Evolutionary conservation across 2,888 invertebrate genomes (phyloP), one percentile per base, ranked within the genome.

Genomic region (Atherix ibis): DNA sequence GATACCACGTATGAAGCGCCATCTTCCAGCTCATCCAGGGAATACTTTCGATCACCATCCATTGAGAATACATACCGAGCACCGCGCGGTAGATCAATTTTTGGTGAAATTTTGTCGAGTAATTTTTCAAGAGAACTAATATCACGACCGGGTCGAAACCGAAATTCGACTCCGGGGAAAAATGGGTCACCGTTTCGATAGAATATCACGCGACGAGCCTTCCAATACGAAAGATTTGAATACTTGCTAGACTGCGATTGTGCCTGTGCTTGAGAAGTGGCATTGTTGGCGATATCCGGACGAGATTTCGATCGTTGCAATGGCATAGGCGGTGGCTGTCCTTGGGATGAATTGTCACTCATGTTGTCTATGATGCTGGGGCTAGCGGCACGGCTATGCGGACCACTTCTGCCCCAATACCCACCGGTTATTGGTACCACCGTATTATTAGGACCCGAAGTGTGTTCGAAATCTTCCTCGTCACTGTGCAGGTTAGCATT

Each of bases 151-250:
- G 88, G 85, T 43, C 85, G 83, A 53, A 92, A 87, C 46, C 82
- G 70, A 53, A 83, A 77, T 58, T 87, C 88, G 24, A 88, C 74
- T 0, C 91, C 89, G 12, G 84, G 85, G 53, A 82, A 88, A 54
- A 87, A 85, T 0, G 87, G 83, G 54, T 92, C 91, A 3, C 92
- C 92, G 68, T 92, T 94, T 54, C 85, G 76, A 64, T 83, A 92
- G 62, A 94, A 91, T 2, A 83, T 77, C 37, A 91, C 83, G 33
- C 87, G 67, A 38, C 85, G 67, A 1, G 87, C 84, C 49, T 81
- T 75, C 87, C 87, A 88, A 54, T 81, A 85, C 43, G 83, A 83
- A 33, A 84, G 69, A 56, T 84, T 82, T 43, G 74, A 76, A 60
- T 82, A 84, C 46, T 75, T 58, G 53, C 63, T 66, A n/a, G n/a